Evolutionary conservation across 1,140 invertebrate genomes (phyloP).

Genomic region (Zaprionus davidi): DNA sequence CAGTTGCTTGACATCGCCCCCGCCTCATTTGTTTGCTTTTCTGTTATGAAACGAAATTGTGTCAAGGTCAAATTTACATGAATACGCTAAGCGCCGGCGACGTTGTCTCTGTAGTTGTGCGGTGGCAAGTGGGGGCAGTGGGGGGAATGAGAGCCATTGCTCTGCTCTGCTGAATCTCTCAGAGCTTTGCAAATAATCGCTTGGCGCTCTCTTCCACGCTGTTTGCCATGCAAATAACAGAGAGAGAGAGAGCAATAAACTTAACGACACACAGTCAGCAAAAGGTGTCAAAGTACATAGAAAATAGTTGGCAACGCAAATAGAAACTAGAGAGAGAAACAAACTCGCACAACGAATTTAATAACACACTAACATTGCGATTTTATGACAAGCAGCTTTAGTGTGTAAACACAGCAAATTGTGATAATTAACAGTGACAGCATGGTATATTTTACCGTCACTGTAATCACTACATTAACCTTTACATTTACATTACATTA

Average conservation of each 20-base stretch:
- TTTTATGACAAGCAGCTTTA: not conserved
- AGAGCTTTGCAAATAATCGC: conserved; percentile 58
- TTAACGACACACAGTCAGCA: not conserved
- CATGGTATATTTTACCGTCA: not conserved
- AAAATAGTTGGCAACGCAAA: conserved; percentile 44
- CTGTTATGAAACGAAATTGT: conserved; percentile 80
- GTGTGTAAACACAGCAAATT: not conserved
- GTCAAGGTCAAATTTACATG: conserved; percentile 81
- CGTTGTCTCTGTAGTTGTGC: not conserved
- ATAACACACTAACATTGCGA: conserved; percentile 15
- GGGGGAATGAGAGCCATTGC: not conserved
- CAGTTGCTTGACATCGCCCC: conserved; percentile 61
- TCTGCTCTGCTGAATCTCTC: conserved; percentile 50
- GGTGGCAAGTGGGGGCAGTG: conserved; percentile 3
- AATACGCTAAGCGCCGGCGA: conserved; percentile 73
- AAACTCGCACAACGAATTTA: not conserved
- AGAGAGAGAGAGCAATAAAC: conserved; percentile 34
- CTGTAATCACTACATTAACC: not conserved
- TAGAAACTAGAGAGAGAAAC: conserved; percentile 22
- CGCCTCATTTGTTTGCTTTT: conserved; percentile 76
- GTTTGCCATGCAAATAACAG: conserved; percentile 48
- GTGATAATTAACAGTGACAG: not conserved
- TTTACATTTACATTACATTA: not conserved
- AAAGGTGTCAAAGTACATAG: conserved; percentile 63
- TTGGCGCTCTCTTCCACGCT: conserved; percentile 30